These are phyloP conservation scores for Oedothorax gibbosus DNA, from an alignment of 1,140 invertebrate species.

Conservation along the genomic window DNA sequence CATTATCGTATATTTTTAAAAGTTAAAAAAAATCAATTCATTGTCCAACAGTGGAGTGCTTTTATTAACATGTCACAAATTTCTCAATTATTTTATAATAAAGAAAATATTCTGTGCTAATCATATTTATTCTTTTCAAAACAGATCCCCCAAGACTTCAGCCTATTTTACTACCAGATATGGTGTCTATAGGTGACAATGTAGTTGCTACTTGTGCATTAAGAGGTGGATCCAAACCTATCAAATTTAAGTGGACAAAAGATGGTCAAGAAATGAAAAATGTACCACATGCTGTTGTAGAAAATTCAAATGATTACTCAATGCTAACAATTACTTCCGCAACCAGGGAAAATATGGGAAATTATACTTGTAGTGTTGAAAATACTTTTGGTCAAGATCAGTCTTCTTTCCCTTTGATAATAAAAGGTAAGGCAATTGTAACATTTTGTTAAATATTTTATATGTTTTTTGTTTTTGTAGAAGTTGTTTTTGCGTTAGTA, in stretches of 20 bases:
- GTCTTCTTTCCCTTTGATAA: slow-evolving; percentile 59
- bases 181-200: slow-evolving; percentile 43
- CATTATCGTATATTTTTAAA: too few species aligned
- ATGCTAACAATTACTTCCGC: slow-evolving; percentile 17
- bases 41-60: too few species aligned
- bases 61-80: too few species aligned
- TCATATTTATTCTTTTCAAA: too few species aligned
- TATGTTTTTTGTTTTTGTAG: background rate
- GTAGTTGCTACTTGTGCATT: slow-evolving; percentile 26
- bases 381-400: slow-evolving; percentile 63
- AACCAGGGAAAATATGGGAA: slow-evolving; percentile 54
- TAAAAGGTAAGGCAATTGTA: slow-evolving; percentile 59
- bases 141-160: slow-evolving; percentile 34
- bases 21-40: too few species aligned
- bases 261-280: slow-evolving; percentile 17
- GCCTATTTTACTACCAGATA: slow-evolving; percentile 36
- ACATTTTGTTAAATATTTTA: background rate
- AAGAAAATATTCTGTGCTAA: too few species aligned
- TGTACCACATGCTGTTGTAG: slow-evolving; percentile 26
- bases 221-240: slow-evolving; percentile 6
- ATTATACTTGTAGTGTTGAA: slow-evolving; percentile 64
- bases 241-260: slow-evolving; percentile 41
- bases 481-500: background rate
- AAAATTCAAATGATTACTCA: slow-evolving; percentile 9
- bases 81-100: too few species aligned